Evolutionary conservation across 2,113 vertebrate genomes (phyloP), one percentile per base, ranked within the genome.

Genomic region (Sander lucioperca): DNA sequence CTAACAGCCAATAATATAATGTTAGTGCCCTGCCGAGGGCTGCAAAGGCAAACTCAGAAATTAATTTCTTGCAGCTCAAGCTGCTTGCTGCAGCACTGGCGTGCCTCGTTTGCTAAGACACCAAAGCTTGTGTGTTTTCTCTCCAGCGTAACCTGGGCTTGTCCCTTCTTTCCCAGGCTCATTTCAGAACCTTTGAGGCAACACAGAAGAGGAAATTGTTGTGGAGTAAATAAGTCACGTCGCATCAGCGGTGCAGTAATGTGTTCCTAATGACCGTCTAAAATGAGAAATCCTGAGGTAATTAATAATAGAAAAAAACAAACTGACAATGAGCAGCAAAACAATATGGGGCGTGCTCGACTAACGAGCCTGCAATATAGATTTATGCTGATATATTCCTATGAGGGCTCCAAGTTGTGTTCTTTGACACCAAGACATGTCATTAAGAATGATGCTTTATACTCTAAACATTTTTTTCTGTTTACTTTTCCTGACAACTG

Each of bases 261-360:
- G 88, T 86, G 90, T 91, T 93, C 92, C 88, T 94, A 93, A 94
- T 93, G 91, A 89, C 85, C 58, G 16, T 86, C 85, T 86, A 84
- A 89, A 93, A 92, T 91, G 83, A 91, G 88, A 89, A 93, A 91
- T 91, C 81, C 89, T 8, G 63, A 79, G 53, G 85, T 90, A 93
- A 94, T 93, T 93, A 94, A 93, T 91, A 92, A 89, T 66, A 73
- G 70, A 74, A 80, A 88, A 43, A 91, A 87, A 84, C 23, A 25
- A 86, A 84, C 48, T 86, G 76, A 87, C 85, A 87, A 73, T 50
- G 83, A 88, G 65, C 58, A 56, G 59, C 79, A 57, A 80, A 81
- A 88, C 79, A 87, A 88, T 86, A 75, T 19, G 68, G 68, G 77
- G 61, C 76, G 83, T 84, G 85, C 72, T 67, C 33, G 4, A 71